Base-by-base conservation (phyloP, 2,797 vertebrate genomes). In the Sebastes nivosus region DNA sequence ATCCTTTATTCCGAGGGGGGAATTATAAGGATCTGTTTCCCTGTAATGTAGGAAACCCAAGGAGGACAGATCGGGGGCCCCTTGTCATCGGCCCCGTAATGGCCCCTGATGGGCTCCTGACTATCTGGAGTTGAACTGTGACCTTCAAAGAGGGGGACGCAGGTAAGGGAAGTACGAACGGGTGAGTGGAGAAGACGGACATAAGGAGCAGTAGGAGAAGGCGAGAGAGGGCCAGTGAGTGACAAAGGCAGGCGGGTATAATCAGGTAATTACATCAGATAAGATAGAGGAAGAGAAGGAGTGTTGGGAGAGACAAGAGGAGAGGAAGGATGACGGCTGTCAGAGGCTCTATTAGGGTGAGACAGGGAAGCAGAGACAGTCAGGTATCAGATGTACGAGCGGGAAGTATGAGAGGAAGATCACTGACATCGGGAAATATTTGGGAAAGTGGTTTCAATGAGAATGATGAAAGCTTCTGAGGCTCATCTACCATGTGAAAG, bases 1-100 rank as follows among this genome's bases (percentile, higher is more conserved):
- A 95, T 97, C 95, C 95, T 92, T 92, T 93, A 93, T 93, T 96
- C 91, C 90, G 87, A 87, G 82, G 87, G 86, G 46, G 88, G 95
- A 95, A 96, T 95, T 94, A 95, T 90, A 84, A 88, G 93, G 96
- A 97, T 98, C 97, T 77, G 75, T 96, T 98, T 97, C 93, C 96
- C 91, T 80, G 85, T 93, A 93, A 95, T 93, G 93, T 88, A 69
- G 84, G 97, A 97, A 97, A 97, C 84, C 90, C 85, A 95, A 97
- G 89, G 90, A 93, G 91, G 67, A 85, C 82, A 95, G 94, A 93
- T 94, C 95, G n/a, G 94, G 50, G 92, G 92, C 81, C 63, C 27
- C 11, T 96, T 98, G 97, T 99, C 97, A 97, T 96, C 97, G 10
- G 78, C 32, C 87, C 87, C 91, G 94, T 97, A 97, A 96, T 96